Conservation (phyloP, 2,888 invertebrate genomes). For the Leptura quadrifasciata region DNA sequence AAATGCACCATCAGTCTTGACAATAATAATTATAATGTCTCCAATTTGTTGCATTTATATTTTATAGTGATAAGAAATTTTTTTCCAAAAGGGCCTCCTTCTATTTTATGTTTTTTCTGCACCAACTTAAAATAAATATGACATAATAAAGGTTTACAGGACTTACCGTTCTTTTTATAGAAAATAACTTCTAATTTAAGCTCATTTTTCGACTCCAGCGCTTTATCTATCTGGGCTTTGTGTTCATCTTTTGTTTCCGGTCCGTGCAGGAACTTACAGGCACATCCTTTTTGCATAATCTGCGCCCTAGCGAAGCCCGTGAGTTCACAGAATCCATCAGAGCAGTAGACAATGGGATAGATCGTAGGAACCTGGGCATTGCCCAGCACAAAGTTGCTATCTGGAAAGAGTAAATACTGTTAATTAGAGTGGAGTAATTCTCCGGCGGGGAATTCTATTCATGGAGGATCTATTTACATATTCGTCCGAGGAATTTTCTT, state of each 20-base stretch:
- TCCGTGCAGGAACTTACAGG: slow-evolving; percentile 95
- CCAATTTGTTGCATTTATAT: no score
- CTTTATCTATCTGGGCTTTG: slow-evolving; percentile 90
- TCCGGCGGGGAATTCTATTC: neutral
- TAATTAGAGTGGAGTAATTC: slow-evolving; percentile 25
- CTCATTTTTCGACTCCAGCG: slow-evolving; percentile 92
- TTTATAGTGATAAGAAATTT: no score
- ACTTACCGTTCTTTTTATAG: slow-evolving; percentile 95
- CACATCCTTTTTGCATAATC: slow-evolving; percentile 97
- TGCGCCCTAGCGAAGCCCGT: slow-evolving; percentile 94
- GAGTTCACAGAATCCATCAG: slow-evolving; percentile 97
- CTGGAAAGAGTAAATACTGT: slow-evolving; percentile 76
- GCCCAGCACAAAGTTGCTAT: slow-evolving; percentile 96
- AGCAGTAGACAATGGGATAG: slow-evolving; percentile 97
- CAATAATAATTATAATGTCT: no score
- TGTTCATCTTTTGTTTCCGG: slow-evolving; percentile 93
- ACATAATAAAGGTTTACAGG: neutral
- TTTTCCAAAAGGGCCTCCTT: no score
- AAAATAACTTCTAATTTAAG: slow-evolving; percentile 95
- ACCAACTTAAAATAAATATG: neutral
- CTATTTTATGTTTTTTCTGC: neutral
- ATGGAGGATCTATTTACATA: neutral
- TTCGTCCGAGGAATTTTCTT: neutral
- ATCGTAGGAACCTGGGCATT: slow-evolving; percentile 92
- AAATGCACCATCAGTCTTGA: no score